phyloP scores from a whole-genome alignment of 2,888 invertebrate genomes.

The Andrena bucephala region DNA sequence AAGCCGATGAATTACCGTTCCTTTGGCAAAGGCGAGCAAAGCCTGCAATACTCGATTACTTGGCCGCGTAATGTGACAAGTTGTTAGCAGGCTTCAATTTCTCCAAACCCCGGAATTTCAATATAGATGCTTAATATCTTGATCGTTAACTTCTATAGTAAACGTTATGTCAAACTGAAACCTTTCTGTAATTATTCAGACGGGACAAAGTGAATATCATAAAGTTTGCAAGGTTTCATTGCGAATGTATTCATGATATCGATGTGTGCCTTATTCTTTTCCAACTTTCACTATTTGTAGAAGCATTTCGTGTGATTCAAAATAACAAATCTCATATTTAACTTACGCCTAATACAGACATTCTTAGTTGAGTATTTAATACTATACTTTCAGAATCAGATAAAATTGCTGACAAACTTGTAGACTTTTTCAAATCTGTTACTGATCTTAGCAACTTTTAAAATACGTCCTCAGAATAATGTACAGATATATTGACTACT shows the following conservation, averaged over 20 bases:
- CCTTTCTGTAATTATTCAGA: no score
- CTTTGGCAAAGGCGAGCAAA: background rate
- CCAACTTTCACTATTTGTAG: no score
- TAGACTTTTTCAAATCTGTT: background rate
- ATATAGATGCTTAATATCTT: background rate
- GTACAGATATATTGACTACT: background rate
- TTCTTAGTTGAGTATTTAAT: background rate
- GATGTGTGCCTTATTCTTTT: no score
- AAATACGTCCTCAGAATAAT: background rate
- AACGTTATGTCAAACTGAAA: no score
- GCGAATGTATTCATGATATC: no score
- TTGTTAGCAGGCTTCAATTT: background rate
- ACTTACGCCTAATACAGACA: no score
- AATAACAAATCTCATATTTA: background rate
- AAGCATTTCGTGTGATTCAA: no score
- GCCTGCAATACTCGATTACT: conserved; percentile 9
- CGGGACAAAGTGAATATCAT: no score
- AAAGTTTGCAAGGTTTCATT: no score
- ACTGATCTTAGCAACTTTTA: background rate
- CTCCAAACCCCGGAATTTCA: no score
- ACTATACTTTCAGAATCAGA: background rate
- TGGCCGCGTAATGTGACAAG: background rate
- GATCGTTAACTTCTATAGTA: background rate
- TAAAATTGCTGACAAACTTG: background rate
- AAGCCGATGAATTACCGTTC: conserved; percentile 33